These are phyloP conservation scores for Zaprionus gabonicus DNA, from an alignment of 1,140 invertebrate species.

Conservation along the genomic window DNA sequence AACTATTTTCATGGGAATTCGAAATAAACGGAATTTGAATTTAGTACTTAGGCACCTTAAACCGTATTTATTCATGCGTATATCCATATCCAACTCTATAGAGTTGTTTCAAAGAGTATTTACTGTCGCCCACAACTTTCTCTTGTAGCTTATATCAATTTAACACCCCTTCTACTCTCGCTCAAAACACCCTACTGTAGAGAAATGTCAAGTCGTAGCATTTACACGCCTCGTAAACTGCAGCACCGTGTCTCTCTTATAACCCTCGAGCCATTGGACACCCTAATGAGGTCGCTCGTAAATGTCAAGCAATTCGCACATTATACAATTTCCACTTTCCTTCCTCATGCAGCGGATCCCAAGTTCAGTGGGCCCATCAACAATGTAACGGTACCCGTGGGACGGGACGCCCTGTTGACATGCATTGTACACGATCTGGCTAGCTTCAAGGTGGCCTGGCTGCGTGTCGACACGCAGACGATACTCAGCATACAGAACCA, in stretches of 20 bases:
- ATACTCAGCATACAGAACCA: slow-evolving; percentile 94
- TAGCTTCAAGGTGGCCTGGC: slow-evolving; percentile 93
- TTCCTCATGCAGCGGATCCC: slow-evolving; percentile 85
- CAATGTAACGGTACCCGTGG: slow-evolving; percentile 91
- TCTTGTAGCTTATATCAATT: background rate
- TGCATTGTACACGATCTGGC: slow-evolving; percentile 92
- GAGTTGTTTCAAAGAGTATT: too few relatives aligned
- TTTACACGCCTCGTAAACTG: slow-evolving; percentile 61
- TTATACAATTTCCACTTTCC: slow-evolving; percentile 8
- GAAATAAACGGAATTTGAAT: too few relatives aligned
- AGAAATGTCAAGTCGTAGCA: slow-evolving; percentile 63
- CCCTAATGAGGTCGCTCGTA: slow-evolving; percentile 61
- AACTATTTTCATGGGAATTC: too few relatives aligned
- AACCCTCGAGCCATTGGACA: slow-evolving; percentile 57
- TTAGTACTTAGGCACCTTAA: too few relatives aligned
- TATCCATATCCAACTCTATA: too few relatives aligned
- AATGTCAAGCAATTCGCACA: slow-evolving; percentile 48
- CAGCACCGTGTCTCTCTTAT: background rate
- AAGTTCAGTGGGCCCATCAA: slow-evolving; percentile 91
- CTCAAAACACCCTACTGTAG: background rate
- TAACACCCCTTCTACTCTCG: background rate
- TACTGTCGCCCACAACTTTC: too few relatives aligned
- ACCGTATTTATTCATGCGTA: too few relatives aligned
- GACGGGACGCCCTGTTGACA: slow-evolving; percentile 91
- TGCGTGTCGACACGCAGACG: slow-evolving; percentile 95